Base-by-base conservation (phyloP, 2,113 vertebrate species). In the Peucedramus taeniatus region DNA sequence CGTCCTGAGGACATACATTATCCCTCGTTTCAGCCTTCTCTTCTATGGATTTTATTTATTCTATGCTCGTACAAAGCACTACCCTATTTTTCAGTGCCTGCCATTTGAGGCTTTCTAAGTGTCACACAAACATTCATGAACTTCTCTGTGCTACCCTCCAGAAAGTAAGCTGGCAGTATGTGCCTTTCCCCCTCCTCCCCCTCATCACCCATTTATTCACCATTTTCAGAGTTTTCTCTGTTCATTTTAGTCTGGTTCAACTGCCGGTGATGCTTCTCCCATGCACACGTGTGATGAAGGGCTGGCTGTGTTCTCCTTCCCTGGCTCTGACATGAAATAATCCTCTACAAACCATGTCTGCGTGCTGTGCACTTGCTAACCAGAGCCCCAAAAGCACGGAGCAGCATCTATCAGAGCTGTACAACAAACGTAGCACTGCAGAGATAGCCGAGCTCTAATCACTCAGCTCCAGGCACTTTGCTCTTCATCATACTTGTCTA, bases 401-500 rank as follows among this genome's bases (percentile, higher is more conserved):
- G 69, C 69, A 61, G 49, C 92, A 13, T 59, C 24, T 42, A 10
- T 6, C 44, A 39, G 66, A 14, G 2, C 75, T 31, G n/a, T 42
- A 39, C 71, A 44, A 47, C 56, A 56, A 83, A 39, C 61, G 49
- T 1, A 45, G 49, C 20, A 5, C 75, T 59, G 80, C 94, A 42
- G 85, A 87, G 87, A 78, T 26, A 66, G 35, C 17, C 27, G 10
- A 90, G 85, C 90, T 87, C 90, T 64, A 47, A 93, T 90, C 61
- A 53, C 33, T 50, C 30, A 15, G 92, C 75, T 77, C 80, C 20
- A 13, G 93, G 84, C 93, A 35, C 85, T 87, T 86, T 31, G 57
- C 66, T 91, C 91, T 88, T 91, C 85, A 68, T 89, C 77, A 28
- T 24, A 60, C 64, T 94, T 56, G 93, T 94, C 91, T 51, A 83